Evolutionary conservation across 2,888 invertebrate species (phyloP).

Genomic region (Agrochola lychnidis): DNA sequence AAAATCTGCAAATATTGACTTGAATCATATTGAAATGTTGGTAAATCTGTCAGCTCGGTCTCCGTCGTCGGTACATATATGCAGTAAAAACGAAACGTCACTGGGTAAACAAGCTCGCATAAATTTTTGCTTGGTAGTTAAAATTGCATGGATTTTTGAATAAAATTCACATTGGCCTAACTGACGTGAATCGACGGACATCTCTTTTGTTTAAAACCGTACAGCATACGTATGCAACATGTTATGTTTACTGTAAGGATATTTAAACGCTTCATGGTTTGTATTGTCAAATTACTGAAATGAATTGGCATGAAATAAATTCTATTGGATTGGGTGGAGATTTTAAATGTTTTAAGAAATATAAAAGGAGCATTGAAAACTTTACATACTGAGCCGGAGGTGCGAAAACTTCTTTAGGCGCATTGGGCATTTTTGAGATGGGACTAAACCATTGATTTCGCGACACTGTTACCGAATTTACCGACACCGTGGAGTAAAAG

Average conservation of each 20-base stretch:
- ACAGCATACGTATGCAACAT: conserved; percentile 25
- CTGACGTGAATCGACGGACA: conserved; percentile 46
- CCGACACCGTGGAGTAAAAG: too few species aligned
- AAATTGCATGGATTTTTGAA: conserved; percentile 53
- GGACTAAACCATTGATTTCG: too few species aligned
- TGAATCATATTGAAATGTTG: conserved; percentile 13
- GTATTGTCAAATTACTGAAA: conserved; percentile 41
- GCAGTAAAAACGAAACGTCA: conserved; percentile 42
- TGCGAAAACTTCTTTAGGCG: too few species aligned
- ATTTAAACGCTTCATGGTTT: conserved; percentile 31
- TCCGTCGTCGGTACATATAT: background rate
- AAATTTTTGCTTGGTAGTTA: conserved; percentile 43
- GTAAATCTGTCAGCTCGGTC: conserved; percentile 30
- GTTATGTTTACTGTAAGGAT: conserved; percentile 38
- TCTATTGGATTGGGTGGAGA: background rate
- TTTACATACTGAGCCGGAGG: too few species aligned
- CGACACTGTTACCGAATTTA: too few species aligned
- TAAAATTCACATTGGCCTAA: conserved; percentile 54
- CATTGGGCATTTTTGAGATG: too few species aligned
- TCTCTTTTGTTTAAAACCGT: conserved; percentile 43
- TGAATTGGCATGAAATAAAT: conserved; percentile 14
- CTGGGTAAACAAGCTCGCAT: conserved; percentile 45
- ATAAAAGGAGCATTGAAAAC: background rate
- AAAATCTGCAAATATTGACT: conserved; percentile 28
- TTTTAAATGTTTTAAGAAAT: background rate